phyloP scores from a whole-genome alignment of 2,113 vertebrate genomes.

The Rhea pennata region DNA sequence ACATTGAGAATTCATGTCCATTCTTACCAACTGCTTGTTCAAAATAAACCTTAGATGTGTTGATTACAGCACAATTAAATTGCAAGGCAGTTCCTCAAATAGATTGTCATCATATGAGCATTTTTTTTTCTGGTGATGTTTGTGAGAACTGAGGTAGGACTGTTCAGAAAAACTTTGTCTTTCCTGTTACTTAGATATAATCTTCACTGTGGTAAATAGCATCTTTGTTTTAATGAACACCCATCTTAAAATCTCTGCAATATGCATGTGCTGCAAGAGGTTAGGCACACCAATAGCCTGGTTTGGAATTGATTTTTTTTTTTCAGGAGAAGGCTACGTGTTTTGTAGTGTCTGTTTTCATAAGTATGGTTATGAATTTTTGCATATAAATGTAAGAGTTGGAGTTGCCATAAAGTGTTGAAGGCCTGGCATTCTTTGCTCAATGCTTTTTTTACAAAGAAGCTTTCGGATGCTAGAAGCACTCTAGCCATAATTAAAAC shows the following conservation, averaged over 20 bases:
- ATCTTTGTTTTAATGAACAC: not conserved
- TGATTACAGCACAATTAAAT: not conserved
- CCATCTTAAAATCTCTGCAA: constrained; percentile 6
- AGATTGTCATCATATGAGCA: not conserved
- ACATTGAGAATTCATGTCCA: not conserved
- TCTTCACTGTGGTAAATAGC: not conserved
- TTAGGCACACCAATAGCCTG: not conserved
- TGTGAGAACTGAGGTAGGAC: not conserved
- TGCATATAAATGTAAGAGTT: not conserved
- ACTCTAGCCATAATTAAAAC: not conserved
- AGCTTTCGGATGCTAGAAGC: not conserved
- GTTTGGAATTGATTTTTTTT: not conserved
- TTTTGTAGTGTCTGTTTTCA: constrained; percentile 32
- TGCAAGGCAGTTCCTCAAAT: not conserved
- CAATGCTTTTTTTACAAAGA: not conserved
- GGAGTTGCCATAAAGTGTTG: constrained; percentile 10
- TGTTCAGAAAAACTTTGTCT: constrained; percentile 14
- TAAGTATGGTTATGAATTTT: constrained; percentile 42
- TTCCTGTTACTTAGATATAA: not conserved
- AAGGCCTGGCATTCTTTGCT: not conserved
- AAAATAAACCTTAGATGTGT: constrained; percentile 16
- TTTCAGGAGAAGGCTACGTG: not conserved
- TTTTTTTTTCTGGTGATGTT: constrained; percentile 7
- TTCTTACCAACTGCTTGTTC: not conserved
- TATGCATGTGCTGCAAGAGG: not conserved